Percentiles rank a stretch among this genome's conserved stretches.
Evolutionary conservation across 2,113 vertebrate species (phyloP).

Genomic region (Pteronura brasiliensis): DNA sequence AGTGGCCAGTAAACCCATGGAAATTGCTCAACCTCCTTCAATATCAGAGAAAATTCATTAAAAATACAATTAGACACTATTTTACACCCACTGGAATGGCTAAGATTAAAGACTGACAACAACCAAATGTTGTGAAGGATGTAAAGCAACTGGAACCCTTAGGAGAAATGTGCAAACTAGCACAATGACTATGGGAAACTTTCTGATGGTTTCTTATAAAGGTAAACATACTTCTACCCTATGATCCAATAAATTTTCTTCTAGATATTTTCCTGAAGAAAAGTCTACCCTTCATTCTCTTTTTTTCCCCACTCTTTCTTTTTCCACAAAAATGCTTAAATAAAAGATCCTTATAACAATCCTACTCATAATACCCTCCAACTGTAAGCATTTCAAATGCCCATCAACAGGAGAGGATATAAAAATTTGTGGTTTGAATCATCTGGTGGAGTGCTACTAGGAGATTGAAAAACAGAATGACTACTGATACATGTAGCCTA

Average conservation of each 20-base stretch:
- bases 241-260: not conserved
- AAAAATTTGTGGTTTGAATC: not conserved
- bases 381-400: not conserved
- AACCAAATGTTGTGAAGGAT: not conserved
- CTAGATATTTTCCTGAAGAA: not conserved
- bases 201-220: not conserved
- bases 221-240: not conserved
- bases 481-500: not conserved
- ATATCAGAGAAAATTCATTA: not conserved
- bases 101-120: not conserved
- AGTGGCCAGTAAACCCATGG: not conserved
- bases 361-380: not conserved
- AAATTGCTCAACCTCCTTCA: not conserved
- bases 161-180: not conserved
- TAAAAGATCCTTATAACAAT: not conserved
- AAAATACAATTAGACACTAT: not conserved
- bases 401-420: not conserved
- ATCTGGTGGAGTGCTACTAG: not conserved
- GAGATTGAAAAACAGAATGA: not conserved
- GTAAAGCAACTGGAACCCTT: not conserved
- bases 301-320: not conserved
- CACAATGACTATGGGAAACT: not conserved
- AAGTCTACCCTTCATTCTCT: not conserved
- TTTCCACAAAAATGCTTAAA: not conserved
- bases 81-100: not conserved